A percentile compares a stretch with the other conserved stretches of the same genome.
Evolutionary conservation across 2,113 vertebrate genomes (phyloP).

Genomic region (Myxocyprinus asiaticus): DNA sequence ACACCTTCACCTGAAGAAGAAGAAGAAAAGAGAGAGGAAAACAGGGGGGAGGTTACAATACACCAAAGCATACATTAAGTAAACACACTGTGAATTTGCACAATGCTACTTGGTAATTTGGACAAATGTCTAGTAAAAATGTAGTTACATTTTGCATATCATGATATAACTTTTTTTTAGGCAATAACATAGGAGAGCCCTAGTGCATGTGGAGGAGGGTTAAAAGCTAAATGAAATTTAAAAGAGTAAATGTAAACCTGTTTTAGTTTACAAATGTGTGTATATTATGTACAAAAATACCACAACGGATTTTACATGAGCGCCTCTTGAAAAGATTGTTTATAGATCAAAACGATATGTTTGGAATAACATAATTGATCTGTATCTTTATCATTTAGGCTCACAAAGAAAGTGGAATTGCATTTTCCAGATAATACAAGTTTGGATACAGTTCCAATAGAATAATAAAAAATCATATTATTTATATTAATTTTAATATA

Average conservation of each 20-base stretch:
- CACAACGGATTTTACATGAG: not conserved
- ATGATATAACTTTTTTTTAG: no score
- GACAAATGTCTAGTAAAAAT: not conserved
- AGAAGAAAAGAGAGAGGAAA: not conserved
- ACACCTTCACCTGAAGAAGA: conserved; percentile 89
- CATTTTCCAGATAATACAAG: conserved; percentile 3
- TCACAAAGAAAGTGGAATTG: not conserved
- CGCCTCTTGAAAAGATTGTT: not conserved
- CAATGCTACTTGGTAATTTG: not conserved
- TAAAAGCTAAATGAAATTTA: not conserved
- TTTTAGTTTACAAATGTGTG: not conserved
- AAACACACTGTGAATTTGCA: not conserved
- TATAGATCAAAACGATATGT: conserved; percentile 7
- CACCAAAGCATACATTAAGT: not conserved
- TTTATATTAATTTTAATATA: not conserved
- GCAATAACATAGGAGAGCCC: not conserved
- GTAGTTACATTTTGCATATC: no score
- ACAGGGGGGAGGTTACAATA: not conserved
- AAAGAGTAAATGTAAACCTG: not conserved
- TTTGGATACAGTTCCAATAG: not conserved
- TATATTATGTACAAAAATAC: no score
- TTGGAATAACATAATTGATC: not conserved
- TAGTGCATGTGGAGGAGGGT: not conserved
- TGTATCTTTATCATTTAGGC: conserved; percentile 9
- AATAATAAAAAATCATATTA: not conserved